Evolutionary conservation across 1,140 invertebrate species (phyloP), one percentile per base, ranked within the genome.

Genomic region (Teleopsis dalmanni): DNA sequence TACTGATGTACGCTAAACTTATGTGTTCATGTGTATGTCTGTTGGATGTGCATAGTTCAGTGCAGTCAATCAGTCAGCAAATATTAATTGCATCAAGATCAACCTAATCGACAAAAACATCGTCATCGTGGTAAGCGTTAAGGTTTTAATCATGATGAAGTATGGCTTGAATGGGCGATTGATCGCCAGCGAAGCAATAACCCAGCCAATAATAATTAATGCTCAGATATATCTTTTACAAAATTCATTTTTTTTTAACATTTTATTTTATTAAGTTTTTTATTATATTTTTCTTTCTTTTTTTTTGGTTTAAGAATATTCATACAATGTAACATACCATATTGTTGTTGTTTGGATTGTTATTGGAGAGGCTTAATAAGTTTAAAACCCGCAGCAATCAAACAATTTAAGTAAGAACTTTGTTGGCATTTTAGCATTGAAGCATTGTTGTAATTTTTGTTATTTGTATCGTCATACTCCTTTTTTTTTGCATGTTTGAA

Each of bases 31-130:
- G 27, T 42, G 18, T 18, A 23, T 35, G 18, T 2, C 5, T 35
- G 16, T 37, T 18, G 10, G 7, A 19, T 25, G 13, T 6, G n/a
- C 18, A 19, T 43, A 26, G n/a, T 41, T 14, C 4, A 4, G 27
- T 43, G 16, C 18, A 43, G 26, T 25, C 41, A 25, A 43, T n/a
- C 41, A 43, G 41, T n/a, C 41, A 27, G 41, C 41, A 43, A 27
- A 29, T 43, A 43, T 43, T 43, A 43, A 43, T 43, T 43, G 41
- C 41, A 43, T 43, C 41, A 27, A 43, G 41, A 43, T 43, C 41
- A 43, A n/a, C 40, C 7, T 10, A 26, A 14, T 27, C 37, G 14
- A 42, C 40, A 25, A 16, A 29, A 13, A 21, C 18, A 25, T 16
- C n/a, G 8, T 9, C n/a, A 42, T 21, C 14, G 7, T 6, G 8